Evolutionary conservation across 2,888 invertebrate species (phyloP).

Genomic region (Pharmacophagus antenor): DNA sequence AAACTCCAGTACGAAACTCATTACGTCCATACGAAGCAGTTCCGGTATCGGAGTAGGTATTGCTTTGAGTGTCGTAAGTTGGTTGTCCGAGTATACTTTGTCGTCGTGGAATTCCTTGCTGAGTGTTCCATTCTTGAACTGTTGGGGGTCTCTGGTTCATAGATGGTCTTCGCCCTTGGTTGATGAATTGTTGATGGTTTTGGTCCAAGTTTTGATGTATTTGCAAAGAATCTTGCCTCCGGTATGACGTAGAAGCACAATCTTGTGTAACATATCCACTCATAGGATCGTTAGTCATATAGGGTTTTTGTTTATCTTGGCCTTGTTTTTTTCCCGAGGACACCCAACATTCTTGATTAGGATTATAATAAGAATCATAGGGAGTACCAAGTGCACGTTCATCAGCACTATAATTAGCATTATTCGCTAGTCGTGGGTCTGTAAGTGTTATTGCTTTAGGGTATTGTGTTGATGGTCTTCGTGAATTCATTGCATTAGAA

Average conservation of each 20-base stretch:
- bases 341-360: conserved; percentile 64
- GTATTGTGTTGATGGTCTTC: conserved; percentile 65
- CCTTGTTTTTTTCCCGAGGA: conserved; percentile 43
- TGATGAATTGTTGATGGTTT: conserved; percentile 59
- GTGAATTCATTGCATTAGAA: conserved; percentile 67
- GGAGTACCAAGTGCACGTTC: conserved; percentile 57
- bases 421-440: conserved; percentile 65
- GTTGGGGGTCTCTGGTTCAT: conserved; percentile 56
- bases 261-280: conserved; percentile 49
- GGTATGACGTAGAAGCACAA: conserved; percentile 46
- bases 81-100: conserved; percentile 70
- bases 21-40: conserved; percentile 55
- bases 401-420: conserved; percentile 59
- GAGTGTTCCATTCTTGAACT: conserved; percentile 62
- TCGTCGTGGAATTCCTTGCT: conserved; percentile 56
- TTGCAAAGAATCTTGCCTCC: conserved; percentile 57
- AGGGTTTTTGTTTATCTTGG: conserved; percentile 58
- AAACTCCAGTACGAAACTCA: conserved; percentile 65
- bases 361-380: conserved; percentile 57
- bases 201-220: conserved; percentile 63
- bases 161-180: conserved; percentile 59
- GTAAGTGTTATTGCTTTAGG: conserved; percentile 56
- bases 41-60: conserved; percentile 53
- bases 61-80: conserved; percentile 54
- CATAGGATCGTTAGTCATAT: conserved; percentile 54